phyloP scores from a whole-genome alignment of 2,888 invertebrate genomes.

The Trissonchulus sp. region DNA sequence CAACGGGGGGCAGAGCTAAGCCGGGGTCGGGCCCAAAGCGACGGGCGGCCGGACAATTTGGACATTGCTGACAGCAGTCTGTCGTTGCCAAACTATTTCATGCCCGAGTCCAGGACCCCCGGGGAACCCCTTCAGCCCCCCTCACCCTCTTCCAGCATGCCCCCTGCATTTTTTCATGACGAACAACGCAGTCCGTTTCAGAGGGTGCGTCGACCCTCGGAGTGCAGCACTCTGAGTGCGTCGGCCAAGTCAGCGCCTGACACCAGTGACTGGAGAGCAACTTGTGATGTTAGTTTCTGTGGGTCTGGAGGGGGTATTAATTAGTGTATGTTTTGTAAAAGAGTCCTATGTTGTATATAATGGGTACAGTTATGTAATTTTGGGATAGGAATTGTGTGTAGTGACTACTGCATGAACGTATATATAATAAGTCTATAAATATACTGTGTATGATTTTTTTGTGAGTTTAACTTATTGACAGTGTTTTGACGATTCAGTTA shows the following conservation, averaged over 20 bases:
- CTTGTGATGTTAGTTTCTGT: too few relatives aligned
- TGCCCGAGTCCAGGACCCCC: background rate
- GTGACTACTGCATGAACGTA: too few relatives aligned
- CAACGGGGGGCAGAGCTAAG: background rate
- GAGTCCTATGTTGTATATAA: too few relatives aligned
- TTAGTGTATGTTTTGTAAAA: too few relatives aligned
- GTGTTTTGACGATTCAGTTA: too few relatives aligned
- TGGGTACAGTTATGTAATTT: too few relatives aligned
- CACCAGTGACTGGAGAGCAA: background rate
- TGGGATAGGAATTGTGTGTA: too few relatives aligned
- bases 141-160: background rate
- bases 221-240: slow-evolving; percentile 14
- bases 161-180: slow-evolving; percentile 21
- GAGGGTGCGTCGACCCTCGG: slow-evolving; percentile 11
- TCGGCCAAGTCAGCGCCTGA: background rate
- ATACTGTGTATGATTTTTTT: too few relatives aligned
- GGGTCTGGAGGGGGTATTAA: too few relatives aligned
- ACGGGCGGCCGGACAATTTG: background rate
- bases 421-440: too few relatives aligned
- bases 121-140: background rate
- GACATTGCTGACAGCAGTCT: background rate
- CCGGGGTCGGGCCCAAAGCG: background rate
- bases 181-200: slow-evolving; percentile 28
- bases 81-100: slow-evolving; percentile 11
- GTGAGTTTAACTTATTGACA: too few relatives aligned